These are phyloP conservation scores for Amblyornis subalaris DNA, from an alignment of 2,113 vertebrate species.

Conservation along the genomic window DNA sequence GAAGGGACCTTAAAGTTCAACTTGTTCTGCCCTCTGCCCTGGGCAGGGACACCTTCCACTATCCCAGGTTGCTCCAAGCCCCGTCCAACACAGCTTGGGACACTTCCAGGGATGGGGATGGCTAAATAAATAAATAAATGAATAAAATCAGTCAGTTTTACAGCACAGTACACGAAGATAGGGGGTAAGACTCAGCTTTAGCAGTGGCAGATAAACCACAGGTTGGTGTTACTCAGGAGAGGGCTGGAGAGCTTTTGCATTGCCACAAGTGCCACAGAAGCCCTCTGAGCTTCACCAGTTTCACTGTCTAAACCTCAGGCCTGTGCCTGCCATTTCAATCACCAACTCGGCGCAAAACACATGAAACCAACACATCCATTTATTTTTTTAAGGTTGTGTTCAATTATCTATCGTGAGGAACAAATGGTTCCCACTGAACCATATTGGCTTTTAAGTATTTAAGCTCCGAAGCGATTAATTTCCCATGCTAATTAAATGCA, in stretches of 20 bases:
- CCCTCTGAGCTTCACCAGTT: background rate
- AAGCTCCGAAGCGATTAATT: background rate
- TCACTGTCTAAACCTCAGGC: background rate
- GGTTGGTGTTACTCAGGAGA: background rate
- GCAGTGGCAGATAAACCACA: background rate
- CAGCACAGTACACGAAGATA: background rate
- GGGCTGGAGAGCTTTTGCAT: background rate
- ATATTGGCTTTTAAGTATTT: background rate
- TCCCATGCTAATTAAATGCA: slow-evolving; percentile 1
- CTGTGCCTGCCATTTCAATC: background rate
- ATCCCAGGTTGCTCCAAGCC: accelerated
- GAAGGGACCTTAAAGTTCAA: accelerated
- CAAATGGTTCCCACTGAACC: background rate
- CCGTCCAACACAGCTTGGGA: accelerated
- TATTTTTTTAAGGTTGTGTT: background rate
- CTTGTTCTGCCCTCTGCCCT: accelerated
- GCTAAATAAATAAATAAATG: background rate
- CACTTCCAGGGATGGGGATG: background rate
- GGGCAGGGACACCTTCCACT: background rate
- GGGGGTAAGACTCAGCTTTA: background rate
- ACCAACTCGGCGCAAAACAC: background rate
- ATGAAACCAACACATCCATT: background rate
- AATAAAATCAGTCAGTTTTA: background rate
- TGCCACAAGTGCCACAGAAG: background rate
- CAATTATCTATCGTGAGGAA: background rate